Conservation (phyloP, 1,140 invertebrate species). For the Tetramorium simillimum region DNA sequence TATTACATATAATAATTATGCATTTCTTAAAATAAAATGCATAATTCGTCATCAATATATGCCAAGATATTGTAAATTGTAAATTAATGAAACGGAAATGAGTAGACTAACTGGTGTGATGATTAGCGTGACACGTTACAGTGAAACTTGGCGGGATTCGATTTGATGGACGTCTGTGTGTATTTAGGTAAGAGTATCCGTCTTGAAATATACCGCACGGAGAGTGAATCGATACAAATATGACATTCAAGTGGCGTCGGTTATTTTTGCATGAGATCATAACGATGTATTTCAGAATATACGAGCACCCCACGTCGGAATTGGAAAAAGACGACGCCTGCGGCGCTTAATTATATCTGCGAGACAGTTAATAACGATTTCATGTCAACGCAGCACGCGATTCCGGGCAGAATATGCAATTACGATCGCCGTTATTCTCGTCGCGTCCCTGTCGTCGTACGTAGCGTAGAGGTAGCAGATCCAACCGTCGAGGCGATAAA, state of each 20-base stretch:
- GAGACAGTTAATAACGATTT: slow-evolving; percentile 51
- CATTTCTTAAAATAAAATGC: not conserved
- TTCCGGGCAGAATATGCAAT: slow-evolving; percentile 43
- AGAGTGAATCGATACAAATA: slow-evolving; percentile 40
- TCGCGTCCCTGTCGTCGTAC: slow-evolving; percentile 31
- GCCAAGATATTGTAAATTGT: not conserved
- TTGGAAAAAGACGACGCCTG: slow-evolving; percentile 31
- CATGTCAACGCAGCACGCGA: slow-evolving; percentile 30
- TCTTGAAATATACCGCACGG: slow-evolving; percentile 3
- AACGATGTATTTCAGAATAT: slow-evolving; percentile 30
- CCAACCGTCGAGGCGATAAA: slow-evolving; percentile 42
- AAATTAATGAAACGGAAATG: not conserved
- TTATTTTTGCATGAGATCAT: slow-evolving; percentile 42
- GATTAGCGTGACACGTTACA: not conserved
- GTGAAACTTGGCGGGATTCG: not conserved
- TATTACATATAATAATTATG: not conserved
- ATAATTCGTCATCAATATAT: not conserved
- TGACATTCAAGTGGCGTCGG: slow-evolving; percentile 39
- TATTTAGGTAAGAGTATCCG: slow-evolving; percentile 35
- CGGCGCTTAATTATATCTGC: slow-evolving; percentile 34
- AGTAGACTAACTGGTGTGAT: not conserved
- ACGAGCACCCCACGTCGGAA: not conserved
- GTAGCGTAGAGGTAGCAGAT: slow-evolving; percentile 2
- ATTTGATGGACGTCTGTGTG: slow-evolving; percentile 33
- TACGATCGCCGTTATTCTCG: slow-evolving; percentile 54